Percentiles rank a stretch among this genome's conserved stretches.
These are phyloP conservation scores for Lasioglossum leucozonium DNA, from an alignment of 2,888 invertebrate species.

Conservation along the genomic window DNA sequence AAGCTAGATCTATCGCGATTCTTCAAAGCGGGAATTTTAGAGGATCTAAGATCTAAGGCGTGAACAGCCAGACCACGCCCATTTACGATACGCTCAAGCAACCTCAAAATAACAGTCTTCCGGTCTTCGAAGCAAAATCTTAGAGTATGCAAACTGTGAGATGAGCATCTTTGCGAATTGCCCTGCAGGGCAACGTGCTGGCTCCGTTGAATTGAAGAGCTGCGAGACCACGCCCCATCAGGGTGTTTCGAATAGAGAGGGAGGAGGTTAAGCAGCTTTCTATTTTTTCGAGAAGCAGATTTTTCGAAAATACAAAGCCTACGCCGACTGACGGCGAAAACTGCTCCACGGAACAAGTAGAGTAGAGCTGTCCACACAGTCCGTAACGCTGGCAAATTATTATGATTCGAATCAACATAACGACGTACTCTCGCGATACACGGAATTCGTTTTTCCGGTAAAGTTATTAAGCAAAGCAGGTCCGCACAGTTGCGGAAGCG, in stretches of 20 bases:
- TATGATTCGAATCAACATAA: not conserved
- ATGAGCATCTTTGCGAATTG: too few relatives aligned
- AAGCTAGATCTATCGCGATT: not conserved
- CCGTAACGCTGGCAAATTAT: not conserved
- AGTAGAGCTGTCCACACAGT: not conserved
- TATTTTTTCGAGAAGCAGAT: not conserved
- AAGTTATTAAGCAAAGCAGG: not conserved
- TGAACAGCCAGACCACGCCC: not conserved
- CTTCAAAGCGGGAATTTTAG: not conserved
- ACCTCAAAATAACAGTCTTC: too few relatives aligned
- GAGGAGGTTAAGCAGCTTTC: not conserved
- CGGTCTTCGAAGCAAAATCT: too few relatives aligned
- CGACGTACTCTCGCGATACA: not conserved
- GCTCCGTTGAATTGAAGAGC: not conserved
- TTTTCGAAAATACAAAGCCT: not conserved
- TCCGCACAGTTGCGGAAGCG: not conserved
- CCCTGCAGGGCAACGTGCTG: not conserved
- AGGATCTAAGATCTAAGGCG: not conserved
- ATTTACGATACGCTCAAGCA: too few relatives aligned
- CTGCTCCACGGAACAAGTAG: not conserved
- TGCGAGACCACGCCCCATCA: not conserved
- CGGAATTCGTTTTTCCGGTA: not conserved
- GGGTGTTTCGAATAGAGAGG: not conserved
- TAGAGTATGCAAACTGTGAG: too few relatives aligned
- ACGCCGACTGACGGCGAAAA: not conserved